Evolutionary conservation across 1,140 invertebrate genomes (phyloP).

Genomic region (Calliopsis andreniformis): DNA sequence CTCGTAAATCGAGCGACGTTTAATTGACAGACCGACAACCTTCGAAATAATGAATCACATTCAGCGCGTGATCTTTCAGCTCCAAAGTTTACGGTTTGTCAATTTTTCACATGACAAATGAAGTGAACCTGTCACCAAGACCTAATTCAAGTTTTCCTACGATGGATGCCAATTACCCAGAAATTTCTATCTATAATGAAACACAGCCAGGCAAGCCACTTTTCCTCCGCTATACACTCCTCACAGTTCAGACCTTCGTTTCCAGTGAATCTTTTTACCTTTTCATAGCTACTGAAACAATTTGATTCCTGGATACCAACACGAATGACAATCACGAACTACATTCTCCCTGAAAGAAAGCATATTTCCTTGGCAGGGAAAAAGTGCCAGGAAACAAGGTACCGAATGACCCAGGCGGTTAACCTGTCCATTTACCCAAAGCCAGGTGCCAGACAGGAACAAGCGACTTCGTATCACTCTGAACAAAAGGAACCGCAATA

Average conservation of each 20-base stretch:
- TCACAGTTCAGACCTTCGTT: too few species aligned
- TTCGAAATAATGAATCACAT: conserved; percentile 24
- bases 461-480: background rate
- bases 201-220: background rate
- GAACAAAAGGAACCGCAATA: conserved; percentile 26
- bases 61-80: background rate
- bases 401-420: too few species aligned
- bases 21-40: conserved; percentile 1
- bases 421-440: background rate
- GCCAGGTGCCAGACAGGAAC: background rate
- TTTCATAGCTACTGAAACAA: too few species aligned
- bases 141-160: background rate
- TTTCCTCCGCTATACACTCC: too few species aligned
- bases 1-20: background rate
- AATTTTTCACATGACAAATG: background rate
- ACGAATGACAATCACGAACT: too few species aligned
- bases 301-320: too few species aligned
- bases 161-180: conserved; percentile 6
- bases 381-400: too few species aligned
- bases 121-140: background rate
- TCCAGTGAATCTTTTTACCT: too few species aligned
- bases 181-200: conserved; percentile 14
- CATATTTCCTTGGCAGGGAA: too few species aligned
- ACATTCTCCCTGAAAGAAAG: too few species aligned
- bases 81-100: background rate